These are phyloP conservation scores for Cenopis cana DNA, from an alignment of 2,888 invertebrate genomes.

Conservation along the genomic window DNA sequence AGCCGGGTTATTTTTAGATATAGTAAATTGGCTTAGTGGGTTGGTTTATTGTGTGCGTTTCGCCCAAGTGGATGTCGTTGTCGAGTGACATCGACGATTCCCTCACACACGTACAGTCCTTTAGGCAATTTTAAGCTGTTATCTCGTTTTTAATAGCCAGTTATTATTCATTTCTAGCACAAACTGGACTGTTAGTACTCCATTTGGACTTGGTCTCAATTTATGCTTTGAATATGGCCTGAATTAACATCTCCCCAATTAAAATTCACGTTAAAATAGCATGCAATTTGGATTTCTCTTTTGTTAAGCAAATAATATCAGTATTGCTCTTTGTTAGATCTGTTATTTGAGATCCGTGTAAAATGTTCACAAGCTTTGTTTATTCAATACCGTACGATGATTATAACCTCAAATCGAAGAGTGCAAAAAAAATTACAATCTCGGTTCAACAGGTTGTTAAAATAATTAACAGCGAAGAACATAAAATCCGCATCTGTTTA, in stretches of 20 bases:
- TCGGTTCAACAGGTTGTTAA: slow-evolving; percentile 12
- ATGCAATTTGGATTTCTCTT: slow-evolving; percentile 39
- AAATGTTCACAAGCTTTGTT: slow-evolving; percentile 32
- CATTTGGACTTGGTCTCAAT: slow-evolving; percentile 38
- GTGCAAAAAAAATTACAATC: not conserved
- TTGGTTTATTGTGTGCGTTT: slow-evolving; percentile 80
- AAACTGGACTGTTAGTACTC: slow-evolving; percentile 37
- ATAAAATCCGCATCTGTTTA: slow-evolving; percentile 29
- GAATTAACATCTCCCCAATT: slow-evolving; percentile 39
- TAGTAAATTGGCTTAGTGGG: slow-evolving; percentile 84
- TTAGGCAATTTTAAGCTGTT: slow-evolving; percentile 64
- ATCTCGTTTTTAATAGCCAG: slow-evolving; percentile 55
- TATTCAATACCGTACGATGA: slow-evolving; percentile 13
- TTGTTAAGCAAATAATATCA: slow-evolving; percentile 15
- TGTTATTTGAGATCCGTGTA: slow-evolving; percentile 29
- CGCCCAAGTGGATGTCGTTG: slow-evolving; percentile 63
- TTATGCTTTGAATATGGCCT: slow-evolving; percentile 32
- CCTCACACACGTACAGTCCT: slow-evolving; percentile 55
- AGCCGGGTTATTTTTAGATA: slow-evolving; percentile 82
- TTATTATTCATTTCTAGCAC: slow-evolving; percentile 54
- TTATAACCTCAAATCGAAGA: slow-evolving; percentile 2
- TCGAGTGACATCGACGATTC: slow-evolving; percentile 53
- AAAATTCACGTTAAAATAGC: slow-evolving; percentile 35
- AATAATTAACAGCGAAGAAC: slow-evolving; percentile 26
- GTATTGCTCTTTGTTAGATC: slow-evolving; percentile 31